Base-by-base conservation (phyloP, 2,113 vertebrate genomes). In the Chelonoidis abingdonii region DNA sequence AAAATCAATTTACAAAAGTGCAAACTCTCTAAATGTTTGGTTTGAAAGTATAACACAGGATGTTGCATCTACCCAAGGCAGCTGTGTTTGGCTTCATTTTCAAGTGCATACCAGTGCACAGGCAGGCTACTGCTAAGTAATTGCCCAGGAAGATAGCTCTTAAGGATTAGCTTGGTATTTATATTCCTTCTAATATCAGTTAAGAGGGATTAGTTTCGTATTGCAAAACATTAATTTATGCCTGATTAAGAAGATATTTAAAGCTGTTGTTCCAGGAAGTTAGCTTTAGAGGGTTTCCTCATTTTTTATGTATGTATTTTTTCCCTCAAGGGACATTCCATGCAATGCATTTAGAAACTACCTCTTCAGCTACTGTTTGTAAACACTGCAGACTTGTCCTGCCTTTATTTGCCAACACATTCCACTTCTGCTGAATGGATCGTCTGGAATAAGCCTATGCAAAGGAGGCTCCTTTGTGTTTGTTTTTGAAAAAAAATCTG, bases 1-100 rank as follows among this genome's bases (percentile, higher is more conserved):
- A 0, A 69, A 94, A 49, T 52, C 5, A 44, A 69, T 80, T 84
- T 80, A 25, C n/a, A 38, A 82, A 54, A 35, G 65, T 91, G 41
- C 54, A 83, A 65, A 59, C 44, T 95, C 86, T 95, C 95, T 62
- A 47, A 81, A 85, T 95, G 95, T 97, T 97, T 97, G 69, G 75
- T 83, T 95, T 92, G 90, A 83, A 87, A 94, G 88, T n/a, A 83
- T 54, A 80, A 88, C 92, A 59, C 92, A 95, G 89, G 97, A 93
- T 92, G 75, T 72, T 85, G 1, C 92, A 95, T 95, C 86, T 89
- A 93, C 80, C 69, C 91, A 25, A 19, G 85, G 76, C 90, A 96
- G 94, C 92, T 97, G 89, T 90, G 89, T 96, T 97, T 96, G 94
- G 50, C 91, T 98, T 95, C 84, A 49, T 78, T 69, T 89, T 87